Conservation (phyloP, 1,140 invertebrate genomes). For the Drosophila jambulina region DNA sequence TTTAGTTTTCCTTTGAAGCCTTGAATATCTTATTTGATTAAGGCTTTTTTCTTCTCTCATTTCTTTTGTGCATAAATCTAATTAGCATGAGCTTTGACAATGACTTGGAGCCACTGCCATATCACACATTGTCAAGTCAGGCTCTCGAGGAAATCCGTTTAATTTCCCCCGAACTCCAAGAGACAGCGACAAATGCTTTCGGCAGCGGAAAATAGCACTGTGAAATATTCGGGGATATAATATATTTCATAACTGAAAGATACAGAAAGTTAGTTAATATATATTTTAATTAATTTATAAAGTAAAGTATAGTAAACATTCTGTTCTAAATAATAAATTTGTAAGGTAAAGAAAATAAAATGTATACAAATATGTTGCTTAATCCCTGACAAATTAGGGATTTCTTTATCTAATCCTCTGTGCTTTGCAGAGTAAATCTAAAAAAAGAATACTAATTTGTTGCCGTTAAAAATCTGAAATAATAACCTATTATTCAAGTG, state of each 20-base stretch:
- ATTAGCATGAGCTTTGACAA: conserved; percentile 37
- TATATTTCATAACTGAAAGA: neutral
- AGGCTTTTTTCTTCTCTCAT: neutral
- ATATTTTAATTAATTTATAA: neutral
- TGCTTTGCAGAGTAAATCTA: too few species aligned
- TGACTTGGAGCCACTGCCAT: conserved; percentile 29
- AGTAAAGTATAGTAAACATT: neutral
- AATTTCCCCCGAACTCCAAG: conserved; percentile 58
- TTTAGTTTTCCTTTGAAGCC: too few species aligned
- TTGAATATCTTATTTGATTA: neutral
- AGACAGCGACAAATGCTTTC: conserved; percentile 35
- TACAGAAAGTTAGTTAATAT: neutral
- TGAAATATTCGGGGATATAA: neutral
- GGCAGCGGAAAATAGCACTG: neutral
- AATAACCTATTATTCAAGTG: conserved; percentile 3
- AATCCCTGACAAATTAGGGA: neutral
- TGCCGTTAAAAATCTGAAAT: neutral
- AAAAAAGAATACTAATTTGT: too few species aligned
- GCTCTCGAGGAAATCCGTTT: conserved; percentile 70
- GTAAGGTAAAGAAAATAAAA: too few species aligned
- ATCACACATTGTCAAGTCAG: conserved; percentile 47
- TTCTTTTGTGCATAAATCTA: conserved; percentile 35
- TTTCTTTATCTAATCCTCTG: too few species aligned
- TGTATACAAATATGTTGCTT: neutral
- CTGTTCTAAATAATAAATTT: neutral